Percentiles rank a stretch among this genome's conserved stretches.
phyloP scores from a whole-genome alignment of 2,797 vertebrate species.

The Cyclopterus lumpus region DNA sequence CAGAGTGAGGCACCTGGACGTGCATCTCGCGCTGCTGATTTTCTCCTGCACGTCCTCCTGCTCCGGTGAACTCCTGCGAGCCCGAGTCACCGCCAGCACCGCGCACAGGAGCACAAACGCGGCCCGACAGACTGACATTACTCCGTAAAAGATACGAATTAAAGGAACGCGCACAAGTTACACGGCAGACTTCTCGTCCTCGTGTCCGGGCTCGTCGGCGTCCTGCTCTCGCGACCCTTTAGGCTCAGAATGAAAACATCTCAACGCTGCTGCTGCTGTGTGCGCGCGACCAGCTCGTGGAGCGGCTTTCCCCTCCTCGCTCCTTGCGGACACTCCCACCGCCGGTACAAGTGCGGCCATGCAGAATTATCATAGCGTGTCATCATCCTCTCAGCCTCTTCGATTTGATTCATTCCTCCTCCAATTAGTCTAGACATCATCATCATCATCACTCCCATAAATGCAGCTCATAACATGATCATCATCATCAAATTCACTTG shows the following conservation, averaged over 20 bases:
- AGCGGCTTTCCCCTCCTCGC: conserved; percentile 46
- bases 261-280: conserved; percentile 25
- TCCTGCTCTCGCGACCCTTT: conserved; percentile 44
- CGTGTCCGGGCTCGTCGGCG: not conserved
- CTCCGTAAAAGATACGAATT: not conserved
- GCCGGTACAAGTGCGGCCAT: conserved; percentile 39
- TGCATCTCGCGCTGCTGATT: conserved; percentile 75
- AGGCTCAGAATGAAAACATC: conserved; percentile 51
- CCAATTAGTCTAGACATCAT: not conserved
- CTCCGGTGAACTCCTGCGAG: conserved; percentile 66
- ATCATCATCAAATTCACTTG: not conserved
- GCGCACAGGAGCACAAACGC: conserved; percentile 63
- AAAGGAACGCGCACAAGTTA: accelerated
- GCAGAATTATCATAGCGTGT: conserved; percentile 3
- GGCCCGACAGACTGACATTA: conserved; percentile 54
- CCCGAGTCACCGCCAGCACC: conserved; percentile 44
- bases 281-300: conserved; percentile 45
- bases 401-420: not conserved
- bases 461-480: not conserved
- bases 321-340: conserved; percentile 77
- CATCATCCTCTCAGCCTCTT: not conserved
- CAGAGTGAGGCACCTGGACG: conserved; percentile 81
- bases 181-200: not conserved
- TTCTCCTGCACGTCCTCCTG: conserved; percentile 72
- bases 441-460: not conserved